Evolutionary conservation across 2,888 invertebrate genomes (phyloP).

Genomic region (Heliconius sara): DNA sequence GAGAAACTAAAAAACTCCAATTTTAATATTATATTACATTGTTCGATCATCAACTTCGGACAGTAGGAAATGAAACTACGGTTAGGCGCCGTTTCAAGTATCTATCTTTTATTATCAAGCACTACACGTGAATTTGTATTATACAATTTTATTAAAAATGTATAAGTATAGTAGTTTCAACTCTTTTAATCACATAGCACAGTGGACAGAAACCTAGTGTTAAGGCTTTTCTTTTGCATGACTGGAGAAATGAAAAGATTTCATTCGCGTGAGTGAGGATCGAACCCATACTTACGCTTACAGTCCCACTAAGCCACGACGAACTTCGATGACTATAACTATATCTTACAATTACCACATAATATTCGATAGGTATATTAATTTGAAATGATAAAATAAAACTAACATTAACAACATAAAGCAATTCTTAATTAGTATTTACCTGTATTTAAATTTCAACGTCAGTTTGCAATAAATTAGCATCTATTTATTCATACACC

Average conservation of each 20-base stretch:
- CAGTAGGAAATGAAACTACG: slow-evolving; percentile 23
- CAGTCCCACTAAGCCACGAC: not conserved
- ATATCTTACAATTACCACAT: too few relatives aligned
- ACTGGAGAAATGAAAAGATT: not conserved
- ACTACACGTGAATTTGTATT: not conserved
- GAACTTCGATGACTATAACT: not conserved
- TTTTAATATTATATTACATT: slow-evolving; percentile 2
- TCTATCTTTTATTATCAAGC: not conserved
- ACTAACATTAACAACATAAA: not conserved
- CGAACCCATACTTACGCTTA: not conserved
- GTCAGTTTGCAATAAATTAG: slow-evolving; percentile 17
- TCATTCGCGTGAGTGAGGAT: not conserved
- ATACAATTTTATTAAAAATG: not conserved
- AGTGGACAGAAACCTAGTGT: too few relatives aligned
- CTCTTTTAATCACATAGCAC: too few relatives aligned
- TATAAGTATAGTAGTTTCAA: too few relatives aligned
- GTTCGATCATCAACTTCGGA: slow-evolving; percentile 21
- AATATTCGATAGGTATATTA: too few relatives aligned
- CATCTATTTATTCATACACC: slow-evolving; percentile 25
- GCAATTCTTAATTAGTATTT: slow-evolving; percentile 24
- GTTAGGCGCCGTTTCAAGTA: slow-evolving; percentile 26
- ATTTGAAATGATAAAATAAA: not conserved
- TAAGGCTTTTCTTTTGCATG: not conserved
- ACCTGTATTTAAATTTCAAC: slow-evolving; percentile 31
- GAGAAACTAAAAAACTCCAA: not conserved